These are phyloP conservation scores for Crematogaster levior DNA, from an alignment of 2,888 invertebrate genomes.

Conservation along the genomic window DNA sequence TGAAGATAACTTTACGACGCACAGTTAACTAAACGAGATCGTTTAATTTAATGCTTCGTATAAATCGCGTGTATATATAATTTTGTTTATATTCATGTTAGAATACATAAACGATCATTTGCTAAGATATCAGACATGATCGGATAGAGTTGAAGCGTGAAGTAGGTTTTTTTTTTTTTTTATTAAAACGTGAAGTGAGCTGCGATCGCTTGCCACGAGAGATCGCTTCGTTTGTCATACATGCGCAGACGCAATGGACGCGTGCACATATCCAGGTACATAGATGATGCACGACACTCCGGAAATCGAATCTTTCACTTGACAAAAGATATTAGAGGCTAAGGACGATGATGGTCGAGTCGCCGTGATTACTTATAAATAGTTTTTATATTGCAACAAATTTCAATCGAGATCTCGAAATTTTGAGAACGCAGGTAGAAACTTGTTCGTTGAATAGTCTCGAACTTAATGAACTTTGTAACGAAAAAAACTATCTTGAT, in stretches of 20 bases:
- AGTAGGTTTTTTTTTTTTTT: conserved; percentile 17
- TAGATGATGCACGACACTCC: neutral
- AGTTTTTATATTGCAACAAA: neutral
- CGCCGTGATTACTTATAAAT: neutral
- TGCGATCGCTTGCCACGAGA: conserved; percentile 29
- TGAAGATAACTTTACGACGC: neutral
- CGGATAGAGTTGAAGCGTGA: neutral
- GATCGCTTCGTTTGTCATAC: conserved; percentile 49
- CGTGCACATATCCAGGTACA: conserved; percentile 8
- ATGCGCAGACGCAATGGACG: conserved; percentile 54
- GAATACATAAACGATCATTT: neutral
- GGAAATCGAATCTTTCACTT: neutral
- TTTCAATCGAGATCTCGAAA: neutral
- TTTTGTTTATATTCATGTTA: neutral
- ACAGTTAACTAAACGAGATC: neutral
- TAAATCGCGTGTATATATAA: neutral
- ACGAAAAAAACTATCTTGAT: neutral
- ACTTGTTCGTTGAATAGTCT: neutral
- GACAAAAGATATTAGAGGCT: neutral
- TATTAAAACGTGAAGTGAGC: conserved; percentile 24
- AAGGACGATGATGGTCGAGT: neutral
- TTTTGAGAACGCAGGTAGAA: neutral
- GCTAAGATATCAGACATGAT: neutral
- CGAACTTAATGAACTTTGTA: neutral
- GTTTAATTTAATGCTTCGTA: neutral